Evolutionary conservation across 2,113 vertebrate genomes (phyloP).

Genomic region (Meriones unguiculatus): DNA sequence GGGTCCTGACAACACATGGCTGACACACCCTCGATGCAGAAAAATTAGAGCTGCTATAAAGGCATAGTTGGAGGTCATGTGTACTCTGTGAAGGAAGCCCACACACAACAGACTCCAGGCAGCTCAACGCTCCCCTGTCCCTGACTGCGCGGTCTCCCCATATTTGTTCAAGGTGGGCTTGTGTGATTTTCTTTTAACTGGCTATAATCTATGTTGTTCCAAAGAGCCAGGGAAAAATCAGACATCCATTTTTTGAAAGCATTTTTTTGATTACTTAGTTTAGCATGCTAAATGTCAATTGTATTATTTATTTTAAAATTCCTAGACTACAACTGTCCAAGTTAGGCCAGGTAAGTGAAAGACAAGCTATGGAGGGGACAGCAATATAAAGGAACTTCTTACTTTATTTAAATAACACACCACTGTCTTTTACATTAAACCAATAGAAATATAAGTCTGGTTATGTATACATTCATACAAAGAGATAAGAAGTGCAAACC

Average conservation of each 20-base stretch:
- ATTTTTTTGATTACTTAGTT: constrained; percentile 11
- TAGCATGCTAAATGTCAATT: not conserved
- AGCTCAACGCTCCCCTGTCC: too few relatives aligned
- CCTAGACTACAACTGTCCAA: not conserved
- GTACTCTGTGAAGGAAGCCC: not conserved
- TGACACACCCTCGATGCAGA: not conserved
- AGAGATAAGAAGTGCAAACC: not conserved
- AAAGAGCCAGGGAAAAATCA: constrained; percentile 1
- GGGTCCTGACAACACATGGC: not conserved
- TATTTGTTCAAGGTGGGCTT: not conserved
- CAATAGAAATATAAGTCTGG: not conserved
- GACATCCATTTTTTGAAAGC: not conserved
- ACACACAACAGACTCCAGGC: not conserved
- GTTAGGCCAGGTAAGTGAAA: not conserved
- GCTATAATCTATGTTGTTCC: not conserved
- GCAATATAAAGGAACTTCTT: not conserved
- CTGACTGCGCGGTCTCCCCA: not conserved
- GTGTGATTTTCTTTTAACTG: not conserved
- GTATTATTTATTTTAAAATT: not conserved
- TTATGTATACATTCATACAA: not conserved
- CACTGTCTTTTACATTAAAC: not conserved
- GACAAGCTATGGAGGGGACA: not conserved
- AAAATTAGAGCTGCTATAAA: not conserved
- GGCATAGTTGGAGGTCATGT: not conserved
- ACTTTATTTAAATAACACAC: not conserved